Conservation (phyloP, 2,113 vertebrate genomes). For the Anoplopoma fimbria region DNA sequence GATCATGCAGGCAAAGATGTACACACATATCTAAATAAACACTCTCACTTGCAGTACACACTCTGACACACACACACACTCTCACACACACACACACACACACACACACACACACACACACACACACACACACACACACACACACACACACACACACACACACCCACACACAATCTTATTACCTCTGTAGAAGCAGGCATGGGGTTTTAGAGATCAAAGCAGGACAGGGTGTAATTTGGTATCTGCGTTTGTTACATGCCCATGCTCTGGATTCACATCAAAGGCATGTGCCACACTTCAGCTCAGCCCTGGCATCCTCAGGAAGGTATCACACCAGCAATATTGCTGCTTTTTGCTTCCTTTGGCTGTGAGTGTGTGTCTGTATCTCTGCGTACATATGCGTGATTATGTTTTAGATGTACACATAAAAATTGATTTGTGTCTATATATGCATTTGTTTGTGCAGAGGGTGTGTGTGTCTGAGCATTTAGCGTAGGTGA, state of each 20-base stretch:
- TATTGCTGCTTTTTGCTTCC: conserved; percentile 42
- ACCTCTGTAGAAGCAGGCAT: conserved; percentile 64
- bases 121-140: background rate
- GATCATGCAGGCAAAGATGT: conserved; percentile 35
- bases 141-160: conserved; percentile 27
- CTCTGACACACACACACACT: background rate
- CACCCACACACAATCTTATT: conserved; percentile 55
- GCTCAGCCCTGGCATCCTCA: conserved; percentile 67
- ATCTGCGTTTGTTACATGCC: conserved; percentile 79
- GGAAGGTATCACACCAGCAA: conserved; percentile 69
- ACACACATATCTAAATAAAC: conserved; percentile 41
- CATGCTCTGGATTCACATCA: conserved; percentile 80
- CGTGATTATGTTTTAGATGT: conserved; percentile 5
- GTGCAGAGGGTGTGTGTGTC: conserved; percentile 6
- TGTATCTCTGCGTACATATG: background rate
- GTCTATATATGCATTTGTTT: conserved; percentile 5
- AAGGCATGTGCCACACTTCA: conserved; percentile 76
- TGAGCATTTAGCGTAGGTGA: conserved; percentile 65
- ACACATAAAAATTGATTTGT: conserved; percentile 30
- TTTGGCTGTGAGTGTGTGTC: conserved; percentile 18
- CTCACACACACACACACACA: conserved; percentile 30
- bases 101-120: conserved; percentile 30
- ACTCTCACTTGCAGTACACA: conserved; percentile 3
- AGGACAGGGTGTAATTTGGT: conserved; percentile 78
- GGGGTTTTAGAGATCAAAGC: conserved; percentile 81